A percentile compares a stretch with the other conserved stretches of the same genome.
phyloP scores from a whole-genome alignment of 2,797 vertebrate genomes.

The Sitta carolinensis region DNA sequence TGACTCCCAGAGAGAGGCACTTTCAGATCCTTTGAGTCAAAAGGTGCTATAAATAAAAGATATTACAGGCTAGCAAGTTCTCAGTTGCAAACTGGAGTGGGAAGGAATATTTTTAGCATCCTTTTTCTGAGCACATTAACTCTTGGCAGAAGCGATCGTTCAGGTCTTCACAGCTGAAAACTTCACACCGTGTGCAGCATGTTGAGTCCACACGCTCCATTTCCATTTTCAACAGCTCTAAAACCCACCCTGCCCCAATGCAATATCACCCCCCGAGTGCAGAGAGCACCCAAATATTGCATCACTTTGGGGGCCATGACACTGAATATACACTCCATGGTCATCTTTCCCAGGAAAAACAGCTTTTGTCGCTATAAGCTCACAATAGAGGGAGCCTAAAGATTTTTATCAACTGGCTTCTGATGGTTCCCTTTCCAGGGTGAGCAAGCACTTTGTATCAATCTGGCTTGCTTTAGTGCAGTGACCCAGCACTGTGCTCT shows the following conservation, averaged over 20 bases:
- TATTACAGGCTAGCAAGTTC: slow-evolving; percentile 41
- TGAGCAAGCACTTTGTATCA: slow-evolving; percentile 13
- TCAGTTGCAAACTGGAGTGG: slow-evolving; percentile 32
- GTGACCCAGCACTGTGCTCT: not conserved
- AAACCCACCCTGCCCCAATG: not conserved
- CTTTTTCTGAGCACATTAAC: slow-evolving; percentile 36
- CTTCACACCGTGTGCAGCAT: not conserved
- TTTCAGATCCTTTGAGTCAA: not conserved
- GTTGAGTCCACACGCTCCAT: not conserved
- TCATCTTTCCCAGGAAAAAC: not conserved
- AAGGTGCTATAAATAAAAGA: slow-evolving; percentile 56
- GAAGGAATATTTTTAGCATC: slow-evolving; percentile 60
- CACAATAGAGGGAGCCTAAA: not conserved
- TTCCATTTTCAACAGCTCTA: not conserved
- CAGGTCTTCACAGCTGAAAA: slow-evolving; percentile 14
- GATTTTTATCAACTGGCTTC: not conserved
- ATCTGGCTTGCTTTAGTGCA: slow-evolving; percentile 42
- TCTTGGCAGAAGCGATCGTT: not conserved
- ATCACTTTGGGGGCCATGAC: rapidly evolving
- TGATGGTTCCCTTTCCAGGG: slow-evolving; percentile 3
- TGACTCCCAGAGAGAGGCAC: not conserved
- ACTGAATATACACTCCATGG: rapidly evolving
- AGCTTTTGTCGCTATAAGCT: not conserved
- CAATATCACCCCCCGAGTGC: not conserved
- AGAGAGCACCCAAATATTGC: not conserved